phyloP scores from a whole-genome alignment of 2,888 invertebrate genomes.

The Sisyra terminalis region DNA sequence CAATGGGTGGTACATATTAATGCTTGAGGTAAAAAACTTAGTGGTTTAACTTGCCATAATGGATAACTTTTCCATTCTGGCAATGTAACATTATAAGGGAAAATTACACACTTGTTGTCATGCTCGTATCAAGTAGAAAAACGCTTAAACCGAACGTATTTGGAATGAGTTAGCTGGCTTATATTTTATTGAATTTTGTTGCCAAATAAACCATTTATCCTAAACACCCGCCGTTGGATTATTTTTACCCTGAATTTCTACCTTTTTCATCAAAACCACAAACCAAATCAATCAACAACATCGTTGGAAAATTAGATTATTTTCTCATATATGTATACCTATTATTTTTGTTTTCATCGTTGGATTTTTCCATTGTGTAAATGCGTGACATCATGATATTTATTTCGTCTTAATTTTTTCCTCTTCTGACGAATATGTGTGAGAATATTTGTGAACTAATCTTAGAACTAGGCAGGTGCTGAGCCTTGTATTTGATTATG shows the following conservation, averaged over 20 bases:
- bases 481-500: neutral
- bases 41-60: no score
- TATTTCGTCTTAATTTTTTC: neutral
- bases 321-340: slow-evolving; percentile 10
- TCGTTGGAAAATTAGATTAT: slow-evolving; percentile 9
- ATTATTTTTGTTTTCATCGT: slow-evolving; percentile 11
- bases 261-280: slow-evolving; percentile 9
- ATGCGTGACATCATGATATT: neutral
- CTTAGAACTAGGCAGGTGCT: neutral
- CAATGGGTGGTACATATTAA: no score
- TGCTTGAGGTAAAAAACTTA: no score
- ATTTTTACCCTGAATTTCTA: slow-evolving; percentile 5
- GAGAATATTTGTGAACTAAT: slow-evolving; percentile 1
- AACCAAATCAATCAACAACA: slow-evolving; percentile 6
- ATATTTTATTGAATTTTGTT: no score
- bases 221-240: slow-evolving; percentile 12
- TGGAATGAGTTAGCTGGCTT: neutral
- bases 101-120: neutral
- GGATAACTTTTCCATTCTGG: no score
- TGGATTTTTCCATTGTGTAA: slow-evolving; percentile 8
- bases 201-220: slow-evolving; percentile 10
- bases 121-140: slow-evolving; percentile 1
- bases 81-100: no score
- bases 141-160: slow-evolving; percentile 2
- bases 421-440: neutral